Base-by-base conservation (phyloP, 2,888 invertebrate species). In the Bedellia somnulentella region DNA sequence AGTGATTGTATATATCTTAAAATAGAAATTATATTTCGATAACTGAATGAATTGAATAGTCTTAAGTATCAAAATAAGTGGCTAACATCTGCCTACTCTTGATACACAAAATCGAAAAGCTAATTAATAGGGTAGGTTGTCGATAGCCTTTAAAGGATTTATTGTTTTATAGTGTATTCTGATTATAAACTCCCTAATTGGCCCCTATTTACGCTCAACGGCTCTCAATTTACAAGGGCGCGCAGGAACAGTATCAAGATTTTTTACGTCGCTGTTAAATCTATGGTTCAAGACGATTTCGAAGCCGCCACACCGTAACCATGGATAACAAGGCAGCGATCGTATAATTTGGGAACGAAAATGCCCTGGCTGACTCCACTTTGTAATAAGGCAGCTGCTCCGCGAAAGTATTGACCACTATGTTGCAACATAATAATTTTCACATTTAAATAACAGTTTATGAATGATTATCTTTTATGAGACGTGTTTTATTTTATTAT, bases 161-260 rank as follows among this genome's bases (percentile, higher is more conserved):
- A 73, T 73, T 68, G 63, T 68, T 73, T 70, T 70, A 73, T 55
- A 58, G 53, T 67, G 54, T 55, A 57, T 61, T 58, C 54, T 47
- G 58, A 55, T 61, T 55, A 68, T 75, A 75, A 67, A 68, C 56
- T 64, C 53, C 57, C 64, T 73, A 70, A 73, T 71, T 75, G 67
- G 67, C 44, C 54, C 46, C 57, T 56, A 57, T 64, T 66, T 63
- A 59, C 60, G 62, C 56, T 60, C 57, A 50, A 45, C 56, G 47
- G 55, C 55, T 64, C 53, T 58, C 61, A 64, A 70, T 71, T 71
- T 67, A 68, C 57, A 68, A 68, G 63, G 63, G 67, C 57, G 50
- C 54, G 51, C 66, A 55, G 48, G 47, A 47, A 61, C 53, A 52
- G 52, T 57, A 56, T 57, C 52, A 51, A 49, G 39, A 42, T 53